Evolutionary conservation across 2,113 vertebrate genomes (phyloP), one percentile per base, ranked within the genome.

Genomic region (Festucalex cinctus): DNA sequence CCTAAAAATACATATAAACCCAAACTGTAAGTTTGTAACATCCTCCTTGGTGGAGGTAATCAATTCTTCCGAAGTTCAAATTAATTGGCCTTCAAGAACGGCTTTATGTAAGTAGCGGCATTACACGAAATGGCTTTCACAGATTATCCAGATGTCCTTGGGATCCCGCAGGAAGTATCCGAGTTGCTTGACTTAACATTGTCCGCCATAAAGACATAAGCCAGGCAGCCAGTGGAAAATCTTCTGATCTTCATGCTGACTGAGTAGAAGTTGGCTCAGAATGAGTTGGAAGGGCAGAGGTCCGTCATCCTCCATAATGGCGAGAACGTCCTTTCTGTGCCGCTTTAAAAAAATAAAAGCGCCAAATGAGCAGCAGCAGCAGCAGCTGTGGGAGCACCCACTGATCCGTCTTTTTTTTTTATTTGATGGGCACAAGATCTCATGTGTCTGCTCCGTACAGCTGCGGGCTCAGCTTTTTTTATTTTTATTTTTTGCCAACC

Each of bases 111-210:
- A 69, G 37, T 10, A 24, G 64, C 26, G 17, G 28, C 39, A 63
- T 49, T 67, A 65, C 70, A 72, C 61, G 14, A 70, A 71, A 70
- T 39, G 16, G 60, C 35, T 68, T 78, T 59, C 54, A 73, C 68
- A 73, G 77, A 86, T 77, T 57, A 83, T 37, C 79, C 84, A 88
- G 83, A 82, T 86, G 87, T 86, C 73, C 74, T 68, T 73, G 75
- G 72, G 77, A 71, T 79, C 77, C 66, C 72, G 66, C 48, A 22
- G 68, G 65, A 73, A 51, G 59, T 68, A 76, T 78, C 70, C 63
- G 57, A 68, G 73, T 58, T 63, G 35, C 74, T 36, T 49, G 59
- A 71, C 65, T 59, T 62, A 26, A 71, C 63, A 66, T 54, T 49
- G 57, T 22, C 32, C 37, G 41, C 73, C 56, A 76, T 41, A 32